phyloP scores from a whole-genome alignment of 2,888 invertebrate genomes.

The Pristionchus entomophagus region DNA sequence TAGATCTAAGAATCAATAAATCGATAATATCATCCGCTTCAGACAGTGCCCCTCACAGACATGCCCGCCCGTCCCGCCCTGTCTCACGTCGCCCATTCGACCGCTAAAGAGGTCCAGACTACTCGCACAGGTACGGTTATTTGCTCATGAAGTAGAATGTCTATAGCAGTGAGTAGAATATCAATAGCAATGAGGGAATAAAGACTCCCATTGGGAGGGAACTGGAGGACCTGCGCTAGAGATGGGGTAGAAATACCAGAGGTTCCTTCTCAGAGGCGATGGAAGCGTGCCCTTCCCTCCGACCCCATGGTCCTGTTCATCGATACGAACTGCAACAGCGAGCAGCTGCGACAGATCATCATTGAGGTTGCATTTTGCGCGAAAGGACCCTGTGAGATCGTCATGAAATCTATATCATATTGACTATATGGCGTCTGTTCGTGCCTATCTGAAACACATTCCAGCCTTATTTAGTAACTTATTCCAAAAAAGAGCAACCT shows the following conservation, averaged over 20 bases:
- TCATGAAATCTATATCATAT: too few species aligned
- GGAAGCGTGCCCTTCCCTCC: neutral
- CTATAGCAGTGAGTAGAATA: too few species aligned
- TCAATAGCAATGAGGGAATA: too few species aligned
- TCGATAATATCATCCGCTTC: neutral
- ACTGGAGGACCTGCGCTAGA: too few species aligned
- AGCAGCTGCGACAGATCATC: slow-evolving; percentile 40
- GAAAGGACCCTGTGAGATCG: too few species aligned
- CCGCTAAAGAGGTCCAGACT: neutral
- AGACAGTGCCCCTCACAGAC: neutral
- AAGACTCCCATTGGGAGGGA: too few species aligned
- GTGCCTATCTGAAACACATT: too few species aligned
- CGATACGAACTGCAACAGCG: slow-evolving; percentile 47
- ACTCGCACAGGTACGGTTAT: neutral
- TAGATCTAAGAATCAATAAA: too few species aligned
- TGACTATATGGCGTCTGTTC: too few species aligned
- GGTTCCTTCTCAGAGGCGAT: neutral
- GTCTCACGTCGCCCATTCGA: slow-evolving; percentile 5
- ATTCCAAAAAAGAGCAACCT: too few species aligned
- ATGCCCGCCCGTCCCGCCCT: slow-evolving; percentile 1
- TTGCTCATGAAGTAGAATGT: too few species aligned
- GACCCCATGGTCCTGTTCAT: neutral
- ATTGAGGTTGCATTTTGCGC: slow-evolving; percentile 36
- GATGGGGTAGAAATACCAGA: neutral
- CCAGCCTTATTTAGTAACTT: too few species aligned